These are phyloP conservation scores for Hystrix cristata DNA, from an alignment of 2,113 vertebrate genomes.

Conservation along the genomic window DNA sequence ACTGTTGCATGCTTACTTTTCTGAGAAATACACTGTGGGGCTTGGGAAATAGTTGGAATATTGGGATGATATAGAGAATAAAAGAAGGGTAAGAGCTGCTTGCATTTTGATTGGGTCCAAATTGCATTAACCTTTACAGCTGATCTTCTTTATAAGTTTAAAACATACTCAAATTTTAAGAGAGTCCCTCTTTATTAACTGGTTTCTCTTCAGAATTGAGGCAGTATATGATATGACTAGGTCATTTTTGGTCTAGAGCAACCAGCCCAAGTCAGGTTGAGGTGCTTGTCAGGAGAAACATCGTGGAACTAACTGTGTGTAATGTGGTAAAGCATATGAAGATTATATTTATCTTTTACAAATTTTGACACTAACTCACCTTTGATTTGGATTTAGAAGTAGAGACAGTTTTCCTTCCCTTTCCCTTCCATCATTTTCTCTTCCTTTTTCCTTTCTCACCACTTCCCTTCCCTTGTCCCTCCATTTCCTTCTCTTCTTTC, in stretches of 20 bases:
- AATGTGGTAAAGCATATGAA: background rate
- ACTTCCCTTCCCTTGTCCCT: background rate
- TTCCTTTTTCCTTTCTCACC: background rate
- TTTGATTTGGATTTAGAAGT: background rate
- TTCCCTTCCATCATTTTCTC: background rate
- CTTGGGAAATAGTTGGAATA: background rate
- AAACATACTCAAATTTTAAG: background rate
- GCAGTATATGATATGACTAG: background rate
- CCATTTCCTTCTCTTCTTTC: background rate
- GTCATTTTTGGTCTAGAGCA: constrained; percentile 2
- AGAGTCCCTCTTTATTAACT: constrained; percentile 7
- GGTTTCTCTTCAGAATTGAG: constrained; percentile 9
- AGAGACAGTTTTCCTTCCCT: background rate
- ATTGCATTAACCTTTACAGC: background rate
- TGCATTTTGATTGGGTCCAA: constrained; percentile 30
- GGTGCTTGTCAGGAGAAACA: background rate
- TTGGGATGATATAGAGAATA: background rate
- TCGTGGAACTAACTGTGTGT: background rate
- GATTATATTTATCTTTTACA: background rate
- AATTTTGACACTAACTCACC: background rate
- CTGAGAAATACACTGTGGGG: background rate
- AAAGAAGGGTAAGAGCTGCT: background rate
- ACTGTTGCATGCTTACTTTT: background rate
- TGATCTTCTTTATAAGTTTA: constrained; percentile 17
- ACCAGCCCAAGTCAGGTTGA: background rate